Evolutionary conservation across 1,140 invertebrate genomes (phyloP).

Genomic region (Mactra quadrangularis): DNA sequence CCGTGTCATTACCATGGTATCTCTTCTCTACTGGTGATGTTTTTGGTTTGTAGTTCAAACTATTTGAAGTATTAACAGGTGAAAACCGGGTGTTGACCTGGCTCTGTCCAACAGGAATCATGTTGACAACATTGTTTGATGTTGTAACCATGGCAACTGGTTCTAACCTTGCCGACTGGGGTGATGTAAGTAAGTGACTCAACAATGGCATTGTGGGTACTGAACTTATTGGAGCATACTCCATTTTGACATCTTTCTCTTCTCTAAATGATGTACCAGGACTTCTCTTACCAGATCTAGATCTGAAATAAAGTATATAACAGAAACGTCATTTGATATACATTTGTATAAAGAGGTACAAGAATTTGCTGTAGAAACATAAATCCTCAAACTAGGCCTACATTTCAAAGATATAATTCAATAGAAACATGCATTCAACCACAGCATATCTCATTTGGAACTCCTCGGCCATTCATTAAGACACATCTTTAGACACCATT

Average conservation of each 20-base stretch:
- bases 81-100: background rate
- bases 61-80: too few relatives aligned
- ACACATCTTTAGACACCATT: background rate
- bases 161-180: background rate
- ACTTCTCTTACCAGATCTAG: conserved; percentile 31
- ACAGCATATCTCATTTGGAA: background rate
- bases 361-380: background rate
- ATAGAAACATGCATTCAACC: too few relatives aligned
- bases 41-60: background rate
- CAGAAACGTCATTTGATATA: background rate
- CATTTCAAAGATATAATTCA: background rate
- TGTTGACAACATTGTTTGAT: background rate
- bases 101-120: background rate
- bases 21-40: background rate
- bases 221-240: background rate
- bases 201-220: conserved; percentile 5
- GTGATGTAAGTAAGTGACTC: conserved; percentile 5
- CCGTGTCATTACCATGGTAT: background rate
- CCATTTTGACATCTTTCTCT: background rate
- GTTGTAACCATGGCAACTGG: conserved; percentile 9
- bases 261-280: background rate
- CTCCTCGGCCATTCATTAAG: background rate
- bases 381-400: background rate
- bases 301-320: conserved; percentile 6
- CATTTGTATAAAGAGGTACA: background rate